These are phyloP conservation scores for Amaurobius ferox DNA, from an alignment of 2,888 invertebrate genomes.

Conservation along the genomic window DNA sequence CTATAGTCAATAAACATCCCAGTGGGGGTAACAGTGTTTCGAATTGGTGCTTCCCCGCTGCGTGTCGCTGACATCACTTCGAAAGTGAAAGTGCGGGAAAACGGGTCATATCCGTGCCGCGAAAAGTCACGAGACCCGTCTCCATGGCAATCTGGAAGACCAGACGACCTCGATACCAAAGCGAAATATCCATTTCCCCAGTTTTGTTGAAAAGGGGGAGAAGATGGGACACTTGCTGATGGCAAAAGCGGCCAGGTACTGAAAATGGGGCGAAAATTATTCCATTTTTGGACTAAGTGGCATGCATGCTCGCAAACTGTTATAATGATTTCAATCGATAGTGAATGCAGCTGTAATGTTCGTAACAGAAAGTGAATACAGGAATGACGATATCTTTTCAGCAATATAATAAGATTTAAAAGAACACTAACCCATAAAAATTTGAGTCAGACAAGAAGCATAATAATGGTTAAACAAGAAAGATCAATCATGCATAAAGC, in stretches of 20 bases:
- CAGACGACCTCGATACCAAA: neutral
- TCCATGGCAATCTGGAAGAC: neutral
- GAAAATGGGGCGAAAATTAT: neutral
- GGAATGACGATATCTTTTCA: too few species aligned
- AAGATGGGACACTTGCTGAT: slow-evolving; percentile 1
- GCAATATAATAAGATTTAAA: too few species aligned
- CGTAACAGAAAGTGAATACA: too few species aligned
- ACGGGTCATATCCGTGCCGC: slow-evolving; percentile 1
- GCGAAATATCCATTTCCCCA: slow-evolving; percentile 9
- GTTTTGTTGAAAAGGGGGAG: neutral
- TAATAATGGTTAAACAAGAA: too few species aligned
- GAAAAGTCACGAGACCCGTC: slow-evolving; percentile 6
- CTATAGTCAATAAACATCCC: too few species aligned
- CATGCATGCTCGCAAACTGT: too few species aligned
- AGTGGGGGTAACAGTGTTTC: too few species aligned
- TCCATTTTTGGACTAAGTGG: neutral
- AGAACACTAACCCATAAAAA: too few species aligned
- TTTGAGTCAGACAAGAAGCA: too few species aligned
- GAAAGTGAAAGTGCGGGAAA: slow-evolving; percentile 4
- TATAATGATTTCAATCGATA: too few species aligned
- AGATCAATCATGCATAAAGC: too few species aligned
- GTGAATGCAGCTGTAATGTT: too few species aligned
- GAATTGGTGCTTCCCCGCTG: neutral
- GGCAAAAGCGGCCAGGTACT: neutral
- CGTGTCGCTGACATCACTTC: neutral